phyloP scores from a whole-genome alignment of 2,797 vertebrate species.

The Macrochelys suwanniensis region DNA sequence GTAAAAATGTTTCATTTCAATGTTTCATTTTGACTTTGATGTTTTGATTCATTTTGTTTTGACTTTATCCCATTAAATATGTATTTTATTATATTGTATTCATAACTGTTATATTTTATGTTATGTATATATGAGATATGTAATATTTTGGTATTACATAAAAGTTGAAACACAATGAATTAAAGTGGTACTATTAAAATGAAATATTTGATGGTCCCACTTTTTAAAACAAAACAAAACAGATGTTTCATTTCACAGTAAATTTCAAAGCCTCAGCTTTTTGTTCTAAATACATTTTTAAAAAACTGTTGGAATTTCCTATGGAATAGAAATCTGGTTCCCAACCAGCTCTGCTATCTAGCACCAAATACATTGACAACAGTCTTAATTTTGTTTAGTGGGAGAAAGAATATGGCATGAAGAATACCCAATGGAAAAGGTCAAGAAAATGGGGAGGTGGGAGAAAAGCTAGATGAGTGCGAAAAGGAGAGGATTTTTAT shows the following conservation, averaged over 20 bases:
- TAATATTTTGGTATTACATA: not conserved
- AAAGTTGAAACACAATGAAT: not conserved
- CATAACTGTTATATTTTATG: not conserved
- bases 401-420: not conserved
- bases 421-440: not conserved
- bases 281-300: not conserved
- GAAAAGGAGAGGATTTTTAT: not conserved
- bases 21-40: too few species aligned
- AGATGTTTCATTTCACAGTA: not conserved
- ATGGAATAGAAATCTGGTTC: not conserved
- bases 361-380: not conserved
- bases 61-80: not conserved
- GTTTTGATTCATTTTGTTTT: too few species aligned
- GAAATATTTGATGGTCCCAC: not conserved
- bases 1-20: too few species aligned
- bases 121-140: not conserved
- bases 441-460: not conserved
- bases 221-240: too few species aligned
- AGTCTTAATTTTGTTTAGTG: not conserved
- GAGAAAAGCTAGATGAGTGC: not conserved
- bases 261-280: not conserved
- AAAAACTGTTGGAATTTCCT: not conserved
- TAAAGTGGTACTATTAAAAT: not conserved
- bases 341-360: not conserved
- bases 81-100: not conserved